These are phyloP conservation scores for Entomobrya proxima DNA, from an alignment of 2,888 invertebrate species.

Conservation along the genomic window DNA sequence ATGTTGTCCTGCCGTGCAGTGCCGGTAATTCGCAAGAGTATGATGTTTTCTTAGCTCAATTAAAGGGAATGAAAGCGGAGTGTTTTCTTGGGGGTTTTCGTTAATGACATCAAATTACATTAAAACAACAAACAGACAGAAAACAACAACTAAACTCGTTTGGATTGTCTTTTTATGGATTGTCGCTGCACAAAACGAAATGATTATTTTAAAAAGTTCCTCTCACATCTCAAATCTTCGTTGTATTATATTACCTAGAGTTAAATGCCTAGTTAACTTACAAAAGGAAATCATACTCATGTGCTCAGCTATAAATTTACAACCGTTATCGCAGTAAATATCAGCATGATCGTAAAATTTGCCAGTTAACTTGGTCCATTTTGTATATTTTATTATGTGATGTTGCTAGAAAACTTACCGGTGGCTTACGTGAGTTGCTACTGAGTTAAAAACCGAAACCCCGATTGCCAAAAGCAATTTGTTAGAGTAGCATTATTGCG, in stretches of 20 bases:
- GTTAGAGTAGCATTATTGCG: not conserved
- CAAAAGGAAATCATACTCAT: not conserved
- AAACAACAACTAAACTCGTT: not conserved
- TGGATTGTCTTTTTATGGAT: not conserved
- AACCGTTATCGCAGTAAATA: constrained; percentile 4
- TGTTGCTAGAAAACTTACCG: not conserved
- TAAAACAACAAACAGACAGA: not conserved
- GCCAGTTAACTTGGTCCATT: not conserved
- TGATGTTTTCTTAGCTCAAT: not conserved
- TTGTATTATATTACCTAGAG: not conserved
- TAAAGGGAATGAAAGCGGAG: not conserved
- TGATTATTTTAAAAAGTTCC: not conserved
- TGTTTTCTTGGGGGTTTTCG: not conserved
- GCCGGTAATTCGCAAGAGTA: not conserved
- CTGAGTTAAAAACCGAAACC: not conserved
- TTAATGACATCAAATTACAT: constrained; percentile 1
- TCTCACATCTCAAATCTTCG: not conserved
- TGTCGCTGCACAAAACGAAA: too few species aligned
- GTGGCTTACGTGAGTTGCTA: not conserved
- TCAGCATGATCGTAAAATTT: constrained; percentile 15
- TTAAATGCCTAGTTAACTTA: not conserved
- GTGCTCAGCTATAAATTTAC: constrained; percentile 20
- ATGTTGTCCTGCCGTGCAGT: not conserved
- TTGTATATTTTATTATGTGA: not conserved
- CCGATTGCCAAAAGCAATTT: not conserved